Conservation (phyloP, 2,797 vertebrate genomes). For the Siniperca scherzeri region DNA sequence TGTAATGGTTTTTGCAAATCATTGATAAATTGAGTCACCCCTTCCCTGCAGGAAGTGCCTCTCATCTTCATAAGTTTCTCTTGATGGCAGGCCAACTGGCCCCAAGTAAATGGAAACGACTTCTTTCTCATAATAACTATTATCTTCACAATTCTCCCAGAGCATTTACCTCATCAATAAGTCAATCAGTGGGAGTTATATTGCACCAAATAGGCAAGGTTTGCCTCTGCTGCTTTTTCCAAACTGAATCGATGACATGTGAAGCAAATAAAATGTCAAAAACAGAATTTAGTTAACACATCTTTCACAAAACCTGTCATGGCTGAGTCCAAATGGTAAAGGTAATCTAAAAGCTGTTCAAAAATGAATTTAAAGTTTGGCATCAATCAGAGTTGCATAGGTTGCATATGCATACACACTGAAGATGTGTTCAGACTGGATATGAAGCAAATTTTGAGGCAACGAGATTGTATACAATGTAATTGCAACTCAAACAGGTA, state of each 20-base stretch:
- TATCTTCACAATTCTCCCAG: neutral
- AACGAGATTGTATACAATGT: too few species aligned
- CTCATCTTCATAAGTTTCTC: neutral
- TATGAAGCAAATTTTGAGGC: neutral
- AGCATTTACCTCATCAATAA: constrained; percentile 11
- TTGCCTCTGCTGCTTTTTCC: neutral
- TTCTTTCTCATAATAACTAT: constrained; percentile 3
- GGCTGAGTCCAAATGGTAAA: neutral
- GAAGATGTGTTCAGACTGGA: too few species aligned
- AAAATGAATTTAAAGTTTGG: neutral
- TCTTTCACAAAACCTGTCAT: neutral
- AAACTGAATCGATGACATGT: neutral
- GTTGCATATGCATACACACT: neutral
- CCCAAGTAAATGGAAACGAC: constrained; percentile 6
- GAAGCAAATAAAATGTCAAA: constrained; percentile 5
- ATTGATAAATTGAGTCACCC: neutral
- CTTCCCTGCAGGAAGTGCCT: neutral
- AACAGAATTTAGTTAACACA: neutral
- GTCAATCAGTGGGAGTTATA: constrained; percentile 8
- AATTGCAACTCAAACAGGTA: too few species aligned
- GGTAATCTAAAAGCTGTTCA: neutral
- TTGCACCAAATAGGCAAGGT: neutral
- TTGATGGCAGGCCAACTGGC: neutral
- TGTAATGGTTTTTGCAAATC: neutral
- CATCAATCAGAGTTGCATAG: neutral